Base-by-base conservation (phyloP, 2,113 vertebrate species). In the Prietella phreatophila region DNA sequence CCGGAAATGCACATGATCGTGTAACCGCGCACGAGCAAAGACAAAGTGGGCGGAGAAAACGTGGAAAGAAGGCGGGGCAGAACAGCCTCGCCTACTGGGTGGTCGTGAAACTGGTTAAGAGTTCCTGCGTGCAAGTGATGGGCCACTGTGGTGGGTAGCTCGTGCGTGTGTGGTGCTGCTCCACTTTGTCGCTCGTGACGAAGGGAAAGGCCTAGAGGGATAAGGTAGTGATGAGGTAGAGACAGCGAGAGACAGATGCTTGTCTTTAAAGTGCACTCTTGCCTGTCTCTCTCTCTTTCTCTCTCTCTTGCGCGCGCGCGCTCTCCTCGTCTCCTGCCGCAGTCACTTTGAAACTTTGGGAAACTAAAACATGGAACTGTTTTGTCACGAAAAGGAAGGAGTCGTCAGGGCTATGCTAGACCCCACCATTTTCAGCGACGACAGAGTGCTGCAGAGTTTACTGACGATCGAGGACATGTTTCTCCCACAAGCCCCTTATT, bases 381-480 rank as follows among this genome's bases (percentile, higher is more conserved):
- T 96, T 88, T 98, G 97, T 95, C 93, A 96, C 91, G 97, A 98
- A 95, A 95, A 95, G 94, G 96, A 97, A 93, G 92, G 92, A 90
- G 93, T 95, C 91, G 94, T 96, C 94, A 96, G 94, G 95, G 97
- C 97, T 81, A 93, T 94, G 93, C 95, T 93, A 53, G 98, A 98
- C 94, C 95, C 96, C 88, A 96, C 93, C 93, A 95, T 98, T 92
- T 95, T 97, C n/a, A 93, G 91, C 89, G 96, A 99, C 88, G 96
- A 97, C 92, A 96, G 97, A 93, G 97, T 98, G 83, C 90, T 99
- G 94, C 96, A 96, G 92, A 97, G 96, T 91, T 91, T 99, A 94
- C 93, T 99, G 91, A 96, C 95, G 55, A 92, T 97, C 81, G 97
- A 99, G 93, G 97, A 99, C 91, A 94, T 95, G 88, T 99, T 97